phyloP scores from a whole-genome alignment of 2,797 vertebrate genomes.

The Sorex maritimensis region DNA sequence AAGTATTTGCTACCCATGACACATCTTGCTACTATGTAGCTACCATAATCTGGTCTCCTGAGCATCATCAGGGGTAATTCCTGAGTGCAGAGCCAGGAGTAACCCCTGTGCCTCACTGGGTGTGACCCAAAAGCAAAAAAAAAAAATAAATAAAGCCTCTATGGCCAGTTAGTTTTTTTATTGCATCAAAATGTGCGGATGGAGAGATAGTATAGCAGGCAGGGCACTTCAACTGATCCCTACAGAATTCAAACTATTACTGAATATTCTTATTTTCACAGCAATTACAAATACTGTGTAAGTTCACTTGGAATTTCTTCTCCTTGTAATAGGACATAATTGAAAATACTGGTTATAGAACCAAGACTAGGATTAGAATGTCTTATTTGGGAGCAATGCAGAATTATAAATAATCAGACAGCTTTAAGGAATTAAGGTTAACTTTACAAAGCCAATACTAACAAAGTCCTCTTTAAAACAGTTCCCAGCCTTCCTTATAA shows the following conservation, averaged over 20 bases:
- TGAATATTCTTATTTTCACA: neutral
- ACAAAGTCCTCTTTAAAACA: conserved; percentile 16
- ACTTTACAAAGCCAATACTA: neutral
- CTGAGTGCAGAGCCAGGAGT: no score
- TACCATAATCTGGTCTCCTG: neutral
- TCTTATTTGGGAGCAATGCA: neutral
- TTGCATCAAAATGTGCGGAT: no score
- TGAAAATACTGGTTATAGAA: neutral
- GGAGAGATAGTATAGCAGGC: no score
- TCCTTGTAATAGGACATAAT: neutral
- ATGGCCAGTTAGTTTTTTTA: no score
- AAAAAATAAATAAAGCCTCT: no score
- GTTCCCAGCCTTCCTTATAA: neutral
- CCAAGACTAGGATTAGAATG: neutral
- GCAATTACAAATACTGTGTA: neutral
- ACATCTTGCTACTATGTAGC: neutral
- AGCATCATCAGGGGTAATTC: no score
- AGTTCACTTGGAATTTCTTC: neutral
- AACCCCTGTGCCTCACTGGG: no score
- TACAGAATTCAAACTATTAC: no score
- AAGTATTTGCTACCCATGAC: neutral
- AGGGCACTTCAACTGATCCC: neutral
- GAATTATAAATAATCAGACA: neutral
- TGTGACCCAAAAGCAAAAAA: no score
- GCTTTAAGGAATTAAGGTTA: neutral